Evolutionary conservation across 1,140 invertebrate species (phyloP).

Genomic region (Drosophila pandora): DNA sequence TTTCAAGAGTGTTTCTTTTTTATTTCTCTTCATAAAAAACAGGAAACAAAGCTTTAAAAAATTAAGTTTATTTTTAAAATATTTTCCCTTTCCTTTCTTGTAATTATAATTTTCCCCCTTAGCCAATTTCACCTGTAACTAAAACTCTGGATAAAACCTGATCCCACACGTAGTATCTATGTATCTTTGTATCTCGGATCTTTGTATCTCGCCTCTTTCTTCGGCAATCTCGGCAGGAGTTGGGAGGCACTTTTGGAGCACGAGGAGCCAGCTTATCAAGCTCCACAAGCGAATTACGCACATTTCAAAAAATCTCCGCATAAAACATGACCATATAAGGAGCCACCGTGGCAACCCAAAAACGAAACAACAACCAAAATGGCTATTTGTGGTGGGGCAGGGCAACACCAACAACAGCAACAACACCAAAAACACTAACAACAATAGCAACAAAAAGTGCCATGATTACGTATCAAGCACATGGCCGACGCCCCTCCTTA

Average conservation of each 20-base stretch:
- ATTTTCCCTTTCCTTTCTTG: neutral
- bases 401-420: conserved; percentile 22
- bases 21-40: no score
- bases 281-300: conserved; percentile 22
- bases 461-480: conserved; percentile 62
- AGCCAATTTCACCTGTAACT: conserved; percentile 11
- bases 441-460: conserved; percentile 37
- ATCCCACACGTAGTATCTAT: neutral
- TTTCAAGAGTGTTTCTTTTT: no score
- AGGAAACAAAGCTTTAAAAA: no score
- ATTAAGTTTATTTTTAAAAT: no score
- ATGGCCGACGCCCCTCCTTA: conserved; percentile 41
- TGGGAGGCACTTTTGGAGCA: conserved; percentile 5
- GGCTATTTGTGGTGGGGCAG: conserved; percentile 46
- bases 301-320: conserved; percentile 36
- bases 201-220: conserved; percentile 2
- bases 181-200: conserved; percentile 4
- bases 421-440: conserved; percentile 22
- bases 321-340: conserved; percentile 71
- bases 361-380: conserved; percentile 43
- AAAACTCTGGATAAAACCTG: conserved; percentile 10
- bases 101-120: neutral
- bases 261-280: conserved; percentile 49
- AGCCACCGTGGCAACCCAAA: conserved; percentile 25
- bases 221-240: conserved; percentile 13